Evolutionary conservation across 2,797 vertebrate species (phyloP).

Genomic region (Tapera naevia): DNA sequence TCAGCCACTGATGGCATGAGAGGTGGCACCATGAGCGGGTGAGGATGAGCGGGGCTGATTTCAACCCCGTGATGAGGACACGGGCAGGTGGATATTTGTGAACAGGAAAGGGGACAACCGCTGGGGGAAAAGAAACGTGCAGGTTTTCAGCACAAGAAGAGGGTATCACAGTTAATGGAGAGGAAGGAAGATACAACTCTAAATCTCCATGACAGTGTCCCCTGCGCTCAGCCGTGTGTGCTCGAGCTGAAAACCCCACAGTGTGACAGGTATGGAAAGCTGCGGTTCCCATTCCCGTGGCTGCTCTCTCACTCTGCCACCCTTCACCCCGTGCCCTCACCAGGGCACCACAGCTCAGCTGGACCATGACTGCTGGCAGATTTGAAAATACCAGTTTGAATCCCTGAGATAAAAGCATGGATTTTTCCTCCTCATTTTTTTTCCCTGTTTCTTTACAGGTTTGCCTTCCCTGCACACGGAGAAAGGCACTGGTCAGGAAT

Average conservation of each 20-base stretch:
- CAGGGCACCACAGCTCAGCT: fast-evolving
- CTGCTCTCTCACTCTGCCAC: background rate
- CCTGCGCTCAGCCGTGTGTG: conserved; percentile 43
- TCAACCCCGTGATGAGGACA: background rate
- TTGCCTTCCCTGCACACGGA: background rate
- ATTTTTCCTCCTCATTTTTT: background rate
- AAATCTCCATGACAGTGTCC: conserved; percentile 60
- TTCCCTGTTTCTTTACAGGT: background rate
- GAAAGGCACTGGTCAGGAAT: background rate
- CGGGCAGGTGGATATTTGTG: background rate
- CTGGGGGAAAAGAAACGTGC: background rate
- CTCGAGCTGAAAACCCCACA: conserved; percentile 43
- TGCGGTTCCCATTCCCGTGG: background rate
- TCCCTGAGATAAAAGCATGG: background rate
- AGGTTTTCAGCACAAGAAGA: background rate
- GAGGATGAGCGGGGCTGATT: background rate
- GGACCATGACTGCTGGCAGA: background rate
- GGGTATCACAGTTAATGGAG: conserved; percentile 46
- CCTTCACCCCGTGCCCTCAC: background rate
- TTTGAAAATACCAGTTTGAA: background rate
- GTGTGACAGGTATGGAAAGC: conserved; percentile 45
- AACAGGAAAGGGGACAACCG: background rate
- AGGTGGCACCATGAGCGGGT: background rate
- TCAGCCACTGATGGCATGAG: background rate
- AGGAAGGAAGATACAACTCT: conserved; percentile 18